phyloP scores from a whole-genome alignment of 2,113 vertebrate species.

The Cathartes aura region DNA sequence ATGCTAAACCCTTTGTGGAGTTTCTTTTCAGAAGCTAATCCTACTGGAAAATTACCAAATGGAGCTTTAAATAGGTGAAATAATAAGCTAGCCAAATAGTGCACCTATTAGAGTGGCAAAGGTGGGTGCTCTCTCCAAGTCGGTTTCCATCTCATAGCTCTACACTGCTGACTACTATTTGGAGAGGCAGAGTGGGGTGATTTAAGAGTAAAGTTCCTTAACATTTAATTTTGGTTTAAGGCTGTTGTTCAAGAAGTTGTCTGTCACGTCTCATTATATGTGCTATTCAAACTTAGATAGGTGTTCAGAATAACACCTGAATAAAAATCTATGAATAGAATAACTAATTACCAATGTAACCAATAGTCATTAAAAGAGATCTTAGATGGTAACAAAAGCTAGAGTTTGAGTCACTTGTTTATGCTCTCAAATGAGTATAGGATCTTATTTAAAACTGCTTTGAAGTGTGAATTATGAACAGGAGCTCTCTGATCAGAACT shows the following conservation, averaged over 20 bases:
- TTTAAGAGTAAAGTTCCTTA: not conserved
- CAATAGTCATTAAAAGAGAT: not conserved
- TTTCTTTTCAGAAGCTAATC: conserved; percentile 8
- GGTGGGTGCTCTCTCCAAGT: not conserved
- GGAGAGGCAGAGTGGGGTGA: not conserved
- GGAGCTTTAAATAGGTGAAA: not conserved
- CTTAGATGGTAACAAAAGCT: not conserved
- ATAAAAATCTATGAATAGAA: not conserved
- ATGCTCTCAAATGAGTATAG: not conserved
- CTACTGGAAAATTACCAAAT: not conserved
- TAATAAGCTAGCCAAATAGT: not conserved
- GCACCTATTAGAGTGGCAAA: not conserved
- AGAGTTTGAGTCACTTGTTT: conserved; percentile 18
- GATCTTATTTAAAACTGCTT: conserved; percentile 10
- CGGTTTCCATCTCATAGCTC: not conserved
- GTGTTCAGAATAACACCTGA: not conserved
- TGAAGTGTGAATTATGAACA: not conserved
- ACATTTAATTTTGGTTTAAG: not conserved
- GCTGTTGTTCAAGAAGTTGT: not conserved
- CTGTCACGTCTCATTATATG: not conserved
- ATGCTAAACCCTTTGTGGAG: not conserved
- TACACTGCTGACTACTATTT: not conserved
- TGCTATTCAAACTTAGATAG: not conserved
- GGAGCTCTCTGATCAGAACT: conserved; percentile 31
- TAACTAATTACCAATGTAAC: not conserved